phyloP scores from a whole-genome alignment of 2,888 invertebrate genomes.

The Arge pagana region DNA sequence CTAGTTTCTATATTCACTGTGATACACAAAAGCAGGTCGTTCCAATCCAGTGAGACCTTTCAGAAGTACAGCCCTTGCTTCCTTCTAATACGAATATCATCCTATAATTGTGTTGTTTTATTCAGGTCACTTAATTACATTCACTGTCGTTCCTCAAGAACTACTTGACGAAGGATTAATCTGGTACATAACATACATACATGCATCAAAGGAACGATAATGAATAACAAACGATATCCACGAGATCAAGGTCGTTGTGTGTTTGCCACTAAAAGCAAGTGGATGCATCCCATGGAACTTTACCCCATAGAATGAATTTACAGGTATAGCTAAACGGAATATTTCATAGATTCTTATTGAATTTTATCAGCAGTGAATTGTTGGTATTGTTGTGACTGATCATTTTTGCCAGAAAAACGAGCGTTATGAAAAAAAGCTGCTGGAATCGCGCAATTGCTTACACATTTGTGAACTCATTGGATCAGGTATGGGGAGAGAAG shows the following conservation, averaged over 20 bases:
- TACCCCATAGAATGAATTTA: slow-evolving; percentile 54
- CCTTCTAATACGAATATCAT: slow-evolving; percentile 37
- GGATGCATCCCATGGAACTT: slow-evolving; percentile 58
- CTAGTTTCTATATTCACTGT: too few relatives aligned
- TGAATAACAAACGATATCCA: slow-evolving; percentile 57
- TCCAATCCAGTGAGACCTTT: too few relatives aligned
- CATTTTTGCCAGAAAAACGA: too few relatives aligned
- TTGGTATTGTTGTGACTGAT: too few relatives aligned
- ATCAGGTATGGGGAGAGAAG: too few relatives aligned
- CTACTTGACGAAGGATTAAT: slow-evolving; percentile 54
- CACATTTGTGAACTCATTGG: too few relatives aligned
- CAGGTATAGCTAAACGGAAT: slow-evolving; percentile 51
- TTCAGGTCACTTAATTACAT: slow-evolving; percentile 59
- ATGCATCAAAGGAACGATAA: slow-evolving; percentile 55
- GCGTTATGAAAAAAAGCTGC: too few relatives aligned
- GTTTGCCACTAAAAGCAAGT: slow-evolving; percentile 59
- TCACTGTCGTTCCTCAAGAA: slow-evolving; percentile 57
- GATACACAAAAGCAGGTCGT: too few relatives aligned
- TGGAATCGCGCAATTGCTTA: too few relatives aligned
- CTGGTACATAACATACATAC: slow-evolving; percentile 43
- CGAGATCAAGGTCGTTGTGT: slow-evolving; percentile 60
- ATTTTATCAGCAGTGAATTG: slow-evolving; percentile 3
- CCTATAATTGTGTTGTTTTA: slow-evolving; percentile 57
- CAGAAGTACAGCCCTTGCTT: too few relatives aligned
- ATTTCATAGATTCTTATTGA: slow-evolving; percentile 27